These are phyloP conservation scores for Agrotis clavis DNA, from an alignment of 2,888 invertebrate genomes.

Conservation along the genomic window DNA sequence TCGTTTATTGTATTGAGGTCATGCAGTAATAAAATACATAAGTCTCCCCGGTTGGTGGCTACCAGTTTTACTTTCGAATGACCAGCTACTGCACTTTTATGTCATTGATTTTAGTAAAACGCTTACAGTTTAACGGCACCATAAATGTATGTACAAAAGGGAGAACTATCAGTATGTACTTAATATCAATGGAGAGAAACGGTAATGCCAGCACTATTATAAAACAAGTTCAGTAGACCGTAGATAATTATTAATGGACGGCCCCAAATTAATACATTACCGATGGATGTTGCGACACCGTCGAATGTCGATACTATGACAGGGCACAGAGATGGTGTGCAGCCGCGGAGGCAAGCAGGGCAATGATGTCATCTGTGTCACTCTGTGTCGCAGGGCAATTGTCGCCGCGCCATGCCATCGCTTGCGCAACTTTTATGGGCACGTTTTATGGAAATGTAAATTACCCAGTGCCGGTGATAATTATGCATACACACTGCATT, in stretches of 20 bases:
- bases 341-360: conserved; percentile 39
- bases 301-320: conserved; percentile 59
- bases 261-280: conserved; percentile 67
- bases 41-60: conserved; percentile 4
- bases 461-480: conserved; percentile 53
- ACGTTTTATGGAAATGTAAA: conserved; percentile 59
- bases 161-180: conserved; percentile 37
- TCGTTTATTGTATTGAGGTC: conserved; percentile 36
- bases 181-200: conserved; percentile 41
- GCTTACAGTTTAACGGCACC: conserved; percentile 13
- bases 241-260: conserved; percentile 70
- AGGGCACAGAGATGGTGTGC: conserved; percentile 53
- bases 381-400: conserved; percentile 80
- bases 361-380: conserved; percentile 83
- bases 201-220: conserved; percentile 37
- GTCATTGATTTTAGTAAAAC: conserved; percentile 28
- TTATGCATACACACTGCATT: conserved; percentile 42
- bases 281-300: conserved; percentile 70
- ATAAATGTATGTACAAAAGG: conserved; percentile 20
- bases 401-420: conserved; percentile 68
- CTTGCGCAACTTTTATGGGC: conserved; percentile 60
- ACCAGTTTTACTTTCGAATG: conserved; percentile 41
- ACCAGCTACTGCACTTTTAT: conserved; percentile 25
- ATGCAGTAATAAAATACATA: conserved; percentile 18
- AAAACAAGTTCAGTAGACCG: conserved; percentile 69